A percentile compares a stretch with the other conserved stretches of the same genome.
These are phyloP conservation scores for Rotaria socialis DNA, from an alignment of 2,888 invertebrate species.

Conservation along the genomic window DNA sequence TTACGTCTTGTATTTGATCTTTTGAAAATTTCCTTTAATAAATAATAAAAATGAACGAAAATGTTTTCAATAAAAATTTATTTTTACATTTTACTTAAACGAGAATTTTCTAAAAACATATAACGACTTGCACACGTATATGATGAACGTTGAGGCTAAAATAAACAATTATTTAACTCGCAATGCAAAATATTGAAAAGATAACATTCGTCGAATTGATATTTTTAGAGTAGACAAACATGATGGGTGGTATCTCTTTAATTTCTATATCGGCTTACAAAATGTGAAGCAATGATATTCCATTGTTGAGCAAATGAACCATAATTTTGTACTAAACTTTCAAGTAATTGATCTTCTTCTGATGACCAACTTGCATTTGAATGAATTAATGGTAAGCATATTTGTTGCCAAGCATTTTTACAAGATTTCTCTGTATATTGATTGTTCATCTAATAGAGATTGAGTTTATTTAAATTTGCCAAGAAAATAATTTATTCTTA, in stretches of 20 bases:
- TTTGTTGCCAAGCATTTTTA: not conserved
- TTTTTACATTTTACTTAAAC: not conserved
- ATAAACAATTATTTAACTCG: not conserved
- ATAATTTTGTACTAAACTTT: not conserved
- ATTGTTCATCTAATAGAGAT: constrained; percentile 9
- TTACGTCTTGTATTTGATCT: not conserved
- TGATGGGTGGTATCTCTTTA: no score
- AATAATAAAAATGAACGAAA: not conserved
- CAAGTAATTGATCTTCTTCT: constrained; percentile 7
- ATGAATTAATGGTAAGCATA: not conserved
- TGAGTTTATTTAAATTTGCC: no score
- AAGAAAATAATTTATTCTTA: not conserved
- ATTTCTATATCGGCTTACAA: no score
- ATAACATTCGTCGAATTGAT: no score
- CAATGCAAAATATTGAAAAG: no score
- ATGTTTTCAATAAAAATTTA: not conserved
- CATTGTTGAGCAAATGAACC: constrained; percentile 8
- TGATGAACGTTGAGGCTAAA: not conserved
- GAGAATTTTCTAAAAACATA: constrained; percentile 1
- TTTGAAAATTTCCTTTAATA: not conserved
- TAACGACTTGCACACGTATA: constrained; percentile 5
- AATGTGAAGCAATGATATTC: not conserved
- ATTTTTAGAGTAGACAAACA: no score
- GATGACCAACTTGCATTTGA: not conserved
- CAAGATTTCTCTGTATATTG: constrained; percentile 5